Evolutionary conservation across 1,140 invertebrate genomes (phyloP), one percentile per base, ranked within the genome.

Genomic region (Stegodyphus dumicola): DNA sequence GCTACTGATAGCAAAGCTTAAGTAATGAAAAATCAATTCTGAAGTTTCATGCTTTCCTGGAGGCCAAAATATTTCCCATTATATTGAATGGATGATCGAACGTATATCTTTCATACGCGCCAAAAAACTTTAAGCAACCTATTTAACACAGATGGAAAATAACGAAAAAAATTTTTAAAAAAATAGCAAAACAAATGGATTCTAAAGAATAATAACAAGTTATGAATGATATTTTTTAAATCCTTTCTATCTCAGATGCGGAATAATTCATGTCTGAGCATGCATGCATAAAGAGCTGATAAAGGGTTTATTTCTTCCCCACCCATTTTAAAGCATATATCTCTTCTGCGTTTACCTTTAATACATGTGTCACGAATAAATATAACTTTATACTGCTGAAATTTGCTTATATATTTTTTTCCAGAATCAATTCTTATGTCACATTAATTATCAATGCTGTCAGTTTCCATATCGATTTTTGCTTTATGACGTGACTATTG

Each of bases 141-240:
- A 77, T 17, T 77, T 65, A 52, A 15, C 3, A 18, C 7, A 54
- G 54, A 51, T 2, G 60, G 48, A n/a, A 9, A n/a, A 18, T 7
- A 17, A 66, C 56, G 9, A 1, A 64, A 77, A 64, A 51, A 65
- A 51, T 48, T 56, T 7, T 0, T 2, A 77, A 77, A 48, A 71
- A 49, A 11, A 4, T 9, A 67, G 17, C 66, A 67, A 33, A 17
- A 51, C 66, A 67, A 33, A 17, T n/a, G 48, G 13, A 77, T 77
- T 77, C 60, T 7, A 54, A 77, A 9, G 49, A n/a, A 77, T 77
- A 66, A 77, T 77, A 77, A 77, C 73, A 77, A 60, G 5, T 64
- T 13, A 51, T 11, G 60, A n/a, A 9, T n/a, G 48, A 10, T 11
- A 13, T 77, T 51, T 66, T 65, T 52, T 10, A 65, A 11, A 3